Base-by-base conservation (phyloP, 2,888 invertebrate genomes). In the Dicyrtoma fusca region DNA sequence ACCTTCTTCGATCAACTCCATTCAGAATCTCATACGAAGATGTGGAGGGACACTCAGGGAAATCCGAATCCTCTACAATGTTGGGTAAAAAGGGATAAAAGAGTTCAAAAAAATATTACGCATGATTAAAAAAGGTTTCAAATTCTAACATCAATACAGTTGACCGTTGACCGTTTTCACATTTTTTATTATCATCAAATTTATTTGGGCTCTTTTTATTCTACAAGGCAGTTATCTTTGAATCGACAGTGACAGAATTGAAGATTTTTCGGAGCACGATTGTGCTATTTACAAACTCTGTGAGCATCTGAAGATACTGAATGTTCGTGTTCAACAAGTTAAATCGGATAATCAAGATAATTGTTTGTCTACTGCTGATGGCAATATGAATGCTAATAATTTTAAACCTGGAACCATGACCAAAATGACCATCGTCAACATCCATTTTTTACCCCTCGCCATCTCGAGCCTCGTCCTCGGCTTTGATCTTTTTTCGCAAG, bases 401-500 rank as follows among this genome's bases (percentile, higher is more conserved):
- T 45, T 45, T 13, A 45, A 45, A 11, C 13, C 45, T 45, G 10
- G 10, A 45, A 13, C 49, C 49, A 59, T 34, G 10, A 17, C 13
- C 3, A 34, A 34, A 5, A 53, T 51, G 19, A 19, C 53, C 0
- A 3, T 66, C 34, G 21, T 66, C 6, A 66, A 66, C 19, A 4
- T 19, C 14, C 14, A 53, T 6, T 66, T 66, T 10, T 42, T 66
- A 13, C 66, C 66, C 1, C 23, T 66, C 10, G 26, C 51, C 59
- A 5, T 66, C 4, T 19, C 53, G 6, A 51, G 53, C 21, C 34
- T 66, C 14, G 19, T 66, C n/a, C 23, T 66, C 10, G 6, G 19
- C 42, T 66, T 66, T 34, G 66, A 66, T 19, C 5, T 13, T 6
- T 17, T 66, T 25, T 66, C 66, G 3, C 34, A 53, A 13, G 53